Evolutionary conservation across 1,140 invertebrate genomes (phyloP).

Genomic region (Drosophila navojoa): DNA sequence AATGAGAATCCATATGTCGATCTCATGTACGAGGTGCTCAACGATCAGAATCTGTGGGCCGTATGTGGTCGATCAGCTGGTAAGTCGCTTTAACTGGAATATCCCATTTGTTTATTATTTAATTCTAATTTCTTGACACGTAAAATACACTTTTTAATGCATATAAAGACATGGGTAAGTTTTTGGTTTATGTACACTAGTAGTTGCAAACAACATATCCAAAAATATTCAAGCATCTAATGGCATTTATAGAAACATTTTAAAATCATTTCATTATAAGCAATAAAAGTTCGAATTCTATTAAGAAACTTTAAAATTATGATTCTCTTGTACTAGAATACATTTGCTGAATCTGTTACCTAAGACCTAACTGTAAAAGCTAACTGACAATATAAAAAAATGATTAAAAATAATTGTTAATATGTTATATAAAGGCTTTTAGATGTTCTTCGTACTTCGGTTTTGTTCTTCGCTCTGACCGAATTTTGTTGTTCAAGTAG

Average conservation of each 20-base stretch:
- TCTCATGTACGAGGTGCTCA: slow-evolving; percentile 96
- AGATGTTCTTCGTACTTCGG: slow-evolving; percentile 3
- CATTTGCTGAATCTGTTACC: no score
- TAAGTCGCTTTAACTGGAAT: slow-evolving; percentile 63
- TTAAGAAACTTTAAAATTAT: no score
- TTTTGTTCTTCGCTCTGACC: not conserved
- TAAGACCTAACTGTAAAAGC: no score
- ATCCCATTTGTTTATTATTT: slow-evolving; percentile 50
- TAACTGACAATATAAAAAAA: no score
- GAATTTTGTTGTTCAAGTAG: slow-evolving; percentile 11
- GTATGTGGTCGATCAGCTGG: slow-evolving; percentile 93
- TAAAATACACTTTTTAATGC: slow-evolving; percentile 54
- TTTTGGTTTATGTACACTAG: slow-evolving; percentile 28
- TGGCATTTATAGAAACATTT: no score
- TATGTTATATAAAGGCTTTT: not conserved
- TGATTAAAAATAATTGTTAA: not conserved
- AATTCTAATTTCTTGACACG: slow-evolving; percentile 60
- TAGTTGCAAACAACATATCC: slow-evolving; percentile 23
- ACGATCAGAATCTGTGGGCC: slow-evolving; percentile 96
- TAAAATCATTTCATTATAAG: no score
- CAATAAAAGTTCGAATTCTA: no score
- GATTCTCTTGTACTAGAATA: no score
- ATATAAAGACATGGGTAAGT: slow-evolving; percentile 71
- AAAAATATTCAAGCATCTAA: not conserved
- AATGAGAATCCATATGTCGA: slow-evolving; percentile 85